Conservation (phyloP, 2,888 invertebrate genomes). For the Margaritifera margaritifera region DNA sequence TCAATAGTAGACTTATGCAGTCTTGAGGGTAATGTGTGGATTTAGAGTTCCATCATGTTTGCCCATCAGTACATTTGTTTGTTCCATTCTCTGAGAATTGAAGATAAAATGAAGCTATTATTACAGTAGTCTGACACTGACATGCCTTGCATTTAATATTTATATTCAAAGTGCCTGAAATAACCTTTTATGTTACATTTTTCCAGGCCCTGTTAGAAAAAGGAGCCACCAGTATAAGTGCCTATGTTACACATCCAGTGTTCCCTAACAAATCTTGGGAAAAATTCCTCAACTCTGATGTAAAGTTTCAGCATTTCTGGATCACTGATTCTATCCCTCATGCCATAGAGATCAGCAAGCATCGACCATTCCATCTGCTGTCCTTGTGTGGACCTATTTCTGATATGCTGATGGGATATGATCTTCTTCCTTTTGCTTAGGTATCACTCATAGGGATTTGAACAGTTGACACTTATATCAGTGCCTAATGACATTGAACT, state of each 20-base stretch:
- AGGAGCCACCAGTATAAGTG: slow-evolving; percentile 68
- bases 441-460: no score
- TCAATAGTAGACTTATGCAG: no score
- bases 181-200: background rate
- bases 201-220: slow-evolving; percentile 62
- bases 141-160: no score
- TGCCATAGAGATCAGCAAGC: slow-evolving; percentile 62
- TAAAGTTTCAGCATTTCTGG: slow-evolving; percentile 71
- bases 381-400: slow-evolving; percentile 68
- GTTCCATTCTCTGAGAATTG: no score
- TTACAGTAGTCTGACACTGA: no score
- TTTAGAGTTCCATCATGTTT: no score
- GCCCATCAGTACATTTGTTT: no score
- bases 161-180: no score
- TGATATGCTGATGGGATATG: slow-evolving; percentile 68
- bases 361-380: slow-evolving; percentile 69
- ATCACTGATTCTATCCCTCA: slow-evolving; percentile 73
- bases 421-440: slow-evolving; percentile 37
- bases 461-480: no score
- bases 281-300: slow-evolving; percentile 57
- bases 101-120: no score
- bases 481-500: no score
- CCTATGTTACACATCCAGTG: slow-evolving; percentile 73
- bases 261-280: slow-evolving; percentile 72
- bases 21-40: no score